Evolutionary conservation across 2,888 invertebrate species (phyloP), one percentile per base, ranked within the genome.

Genomic region (Trypoxylon attenuatum): DNA sequence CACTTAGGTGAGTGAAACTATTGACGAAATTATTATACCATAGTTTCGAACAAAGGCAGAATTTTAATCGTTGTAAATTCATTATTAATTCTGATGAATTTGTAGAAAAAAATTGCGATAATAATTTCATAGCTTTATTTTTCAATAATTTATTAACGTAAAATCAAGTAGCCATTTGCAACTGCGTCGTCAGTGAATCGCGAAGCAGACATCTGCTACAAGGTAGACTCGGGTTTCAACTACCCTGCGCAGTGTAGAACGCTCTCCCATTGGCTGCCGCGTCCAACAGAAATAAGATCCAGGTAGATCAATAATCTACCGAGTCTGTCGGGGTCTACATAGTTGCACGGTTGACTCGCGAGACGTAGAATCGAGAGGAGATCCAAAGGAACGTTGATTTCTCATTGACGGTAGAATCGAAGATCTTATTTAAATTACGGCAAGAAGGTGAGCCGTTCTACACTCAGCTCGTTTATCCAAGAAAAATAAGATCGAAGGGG

Each of bases 1-100:
- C 82, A 82, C 47, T 88, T 89, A 82, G 91, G 91, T 91, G 87
- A 41, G 57, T 25, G 16, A n/a, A n/a, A n/a, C n/a, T n/a, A n/a
- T n/a, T n/a, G n/a, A n/a, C n/a, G n/a, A n/a, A n/a, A n/a, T n/a
- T n/a, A n/a, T n/a, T n/a, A n/a, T n/a, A n/a, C n/a, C n/a, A n/a
- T n/a, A n/a, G n/a, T n/a, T n/a, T n/a, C n/a, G n/a, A n/a, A n/a
- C n/a, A n/a, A n/a, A n/a, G n/a, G n/a, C n/a, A n/a, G n/a, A n/a
- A n/a, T n/a, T n/a, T n/a, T n/a, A n/a, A n/a, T n/a, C n/a, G n/a
- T n/a, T n/a, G n/a, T n/a, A n/a, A n/a, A n/a, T n/a, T n/a, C n/a
- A n/a, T n/a, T n/a, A n/a, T n/a, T n/a, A n/a, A n/a, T n/a, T n/a
- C n/a, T n/a, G n/a, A n/a, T n/a, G n/a, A n/a, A n/a, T n/a, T n/a